These are phyloP conservation scores for Zygaena filipendulae DNA, from an alignment of 2,888 invertebrate species.

Conservation along the genomic window DNA sequence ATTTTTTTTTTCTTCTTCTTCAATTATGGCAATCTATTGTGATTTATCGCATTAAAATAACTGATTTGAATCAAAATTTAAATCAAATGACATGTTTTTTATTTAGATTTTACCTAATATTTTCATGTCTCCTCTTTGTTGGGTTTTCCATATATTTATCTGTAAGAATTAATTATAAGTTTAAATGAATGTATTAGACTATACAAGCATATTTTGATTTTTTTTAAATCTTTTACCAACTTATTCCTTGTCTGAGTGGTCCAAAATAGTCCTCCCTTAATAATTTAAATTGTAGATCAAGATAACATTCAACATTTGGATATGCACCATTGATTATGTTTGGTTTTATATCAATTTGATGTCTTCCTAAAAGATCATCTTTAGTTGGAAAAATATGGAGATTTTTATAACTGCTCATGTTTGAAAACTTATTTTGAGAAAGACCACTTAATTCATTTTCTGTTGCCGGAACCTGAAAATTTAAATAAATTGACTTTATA, in stretches of 20 bases:
- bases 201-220: conserved; percentile 3
- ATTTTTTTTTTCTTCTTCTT: too few relatives aligned
- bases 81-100: too few relatives aligned
- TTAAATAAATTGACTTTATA: too few relatives aligned
- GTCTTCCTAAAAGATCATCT: conserved; percentile 60
- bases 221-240: too few relatives aligned
- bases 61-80: too few relatives aligned
- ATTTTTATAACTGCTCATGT: conserved; percentile 28
- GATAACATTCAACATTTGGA: conserved; percentile 73
- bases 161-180: conserved; percentile 17
- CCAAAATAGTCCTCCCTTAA: conserved; percentile 83
- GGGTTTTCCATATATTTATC: conserved; percentile 62
- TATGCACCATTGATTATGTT: conserved; percentile 74
- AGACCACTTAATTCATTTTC: too few relatives aligned
- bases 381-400: conserved; percentile 52
- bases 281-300: conserved; percentile 82
- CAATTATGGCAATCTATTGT: too few relatives aligned
- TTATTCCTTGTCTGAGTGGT: conserved; percentile 76
- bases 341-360: conserved; percentile 42
- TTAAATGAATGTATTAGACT: conserved; percentile 3
- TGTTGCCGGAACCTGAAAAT: too few relatives aligned
- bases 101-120: conserved; percentile 45
- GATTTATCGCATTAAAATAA: too few relatives aligned
- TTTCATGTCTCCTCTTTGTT: conserved; percentile 42
- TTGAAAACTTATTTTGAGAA: too few relatives aligned